Conservation (phyloP, 2,113 vertebrate genomes). For the Heteronetta atricapilla region DNA sequence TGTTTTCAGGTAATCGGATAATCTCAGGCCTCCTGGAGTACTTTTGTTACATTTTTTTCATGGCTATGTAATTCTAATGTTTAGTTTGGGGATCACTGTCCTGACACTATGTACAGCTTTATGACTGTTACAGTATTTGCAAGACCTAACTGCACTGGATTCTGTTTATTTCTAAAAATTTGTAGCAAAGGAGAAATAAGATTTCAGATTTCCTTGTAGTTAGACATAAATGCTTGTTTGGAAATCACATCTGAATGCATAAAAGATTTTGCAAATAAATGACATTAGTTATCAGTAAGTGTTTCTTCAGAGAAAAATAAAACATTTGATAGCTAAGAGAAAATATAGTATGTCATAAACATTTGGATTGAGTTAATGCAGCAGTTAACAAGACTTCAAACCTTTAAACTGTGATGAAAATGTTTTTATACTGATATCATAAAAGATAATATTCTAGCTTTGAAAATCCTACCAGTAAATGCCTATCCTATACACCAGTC, state of each 20-base stretch:
- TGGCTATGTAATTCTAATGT: neutral
- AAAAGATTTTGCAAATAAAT: neutral
- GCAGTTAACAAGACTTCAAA: neutral
- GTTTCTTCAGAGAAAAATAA: neutral
- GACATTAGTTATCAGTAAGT: neutral
- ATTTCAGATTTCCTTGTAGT: neutral
- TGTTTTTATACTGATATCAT: neutral
- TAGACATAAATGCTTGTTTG: neutral
- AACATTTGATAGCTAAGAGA: neutral
- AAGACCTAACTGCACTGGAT: neutral
- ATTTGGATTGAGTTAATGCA: neutral
- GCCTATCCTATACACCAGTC: neutral
- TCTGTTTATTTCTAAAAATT: neutral
- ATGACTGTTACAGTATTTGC: neutral
- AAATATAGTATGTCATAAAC: neutral
- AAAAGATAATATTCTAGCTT: neutral
- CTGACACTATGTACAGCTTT: neutral
- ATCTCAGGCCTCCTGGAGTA: neutral
- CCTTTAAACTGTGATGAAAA: neutral
- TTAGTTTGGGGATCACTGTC: neutral
- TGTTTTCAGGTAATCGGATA: neutral
- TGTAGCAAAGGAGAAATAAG: neutral
- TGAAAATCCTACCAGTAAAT: neutral
- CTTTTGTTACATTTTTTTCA: neutral
- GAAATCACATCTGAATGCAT: neutral